phyloP scores from a whole-genome alignment of 2,888 invertebrate species.

The Athetis lepigone region DNA sequence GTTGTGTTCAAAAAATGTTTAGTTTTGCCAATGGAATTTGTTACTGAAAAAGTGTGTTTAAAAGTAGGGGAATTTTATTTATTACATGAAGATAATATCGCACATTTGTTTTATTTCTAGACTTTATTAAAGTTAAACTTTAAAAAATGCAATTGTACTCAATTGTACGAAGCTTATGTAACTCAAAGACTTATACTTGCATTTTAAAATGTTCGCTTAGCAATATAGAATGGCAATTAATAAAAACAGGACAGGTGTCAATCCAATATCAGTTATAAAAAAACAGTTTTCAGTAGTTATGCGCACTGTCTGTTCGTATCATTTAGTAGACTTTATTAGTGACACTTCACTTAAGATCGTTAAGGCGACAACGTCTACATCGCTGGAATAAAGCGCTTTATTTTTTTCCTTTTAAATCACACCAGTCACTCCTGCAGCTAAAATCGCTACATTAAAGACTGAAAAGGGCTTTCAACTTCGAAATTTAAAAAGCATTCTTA shows the following conservation, averaged over 20 bases:
- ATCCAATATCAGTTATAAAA: slow-evolving; percentile 43
- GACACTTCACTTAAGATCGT: slow-evolving; percentile 62
- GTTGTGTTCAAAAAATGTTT: slow-evolving; percentile 18
- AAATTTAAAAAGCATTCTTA: slow-evolving; percentile 34
- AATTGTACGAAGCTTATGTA: slow-evolving; percentile 10
- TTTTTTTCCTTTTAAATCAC: slow-evolving; percentile 38
- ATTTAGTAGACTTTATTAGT: slow-evolving; percentile 53
- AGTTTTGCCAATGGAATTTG: slow-evolving; percentile 3
- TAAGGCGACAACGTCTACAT: slow-evolving; percentile 53
- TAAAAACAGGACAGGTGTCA: slow-evolving; percentile 59
- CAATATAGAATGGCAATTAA: slow-evolving; percentile 50
- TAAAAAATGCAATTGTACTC: not conserved
- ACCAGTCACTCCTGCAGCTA: slow-evolving; percentile 35
- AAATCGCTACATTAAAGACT: slow-evolving; percentile 34
- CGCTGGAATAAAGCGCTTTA: slow-evolving; percentile 21
- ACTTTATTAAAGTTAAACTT: not conserved
- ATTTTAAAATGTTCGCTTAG: slow-evolving; percentile 5
- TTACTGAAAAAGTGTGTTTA: slow-evolving; percentile 28
- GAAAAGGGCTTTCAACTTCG: slow-evolving; percentile 38
- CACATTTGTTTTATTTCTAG: not conserved
- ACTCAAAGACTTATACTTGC: slow-evolving; percentile 7
- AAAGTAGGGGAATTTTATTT: slow-evolving; percentile 25
- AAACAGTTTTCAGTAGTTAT: slow-evolving; percentile 56
- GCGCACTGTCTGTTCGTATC: slow-evolving; percentile 39
- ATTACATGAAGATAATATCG: slow-evolving; percentile 16